Percentiles rank a stretch among this genome's conserved stretches.
Evolutionary conservation across 1,140 invertebrate species (phyloP).

Genomic region (Carposina sasakii): DNA sequence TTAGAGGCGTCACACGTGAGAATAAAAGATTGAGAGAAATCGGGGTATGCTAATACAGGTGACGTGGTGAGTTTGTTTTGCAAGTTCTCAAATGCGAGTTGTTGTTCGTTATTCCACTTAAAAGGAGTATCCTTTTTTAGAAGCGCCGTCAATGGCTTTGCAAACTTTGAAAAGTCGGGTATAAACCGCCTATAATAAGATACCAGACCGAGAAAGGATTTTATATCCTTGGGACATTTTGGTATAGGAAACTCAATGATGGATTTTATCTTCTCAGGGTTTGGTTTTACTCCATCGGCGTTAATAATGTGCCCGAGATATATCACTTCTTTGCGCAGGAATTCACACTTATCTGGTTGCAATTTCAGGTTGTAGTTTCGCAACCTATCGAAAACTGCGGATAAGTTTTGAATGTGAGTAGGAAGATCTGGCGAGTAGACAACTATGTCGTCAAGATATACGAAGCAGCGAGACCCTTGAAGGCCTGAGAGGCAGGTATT

Average conservation of each 20-base stretch:
- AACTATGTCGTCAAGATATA: background rate
- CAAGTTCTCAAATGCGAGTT: constrained; percentile 16
- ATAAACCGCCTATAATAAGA: background rate
- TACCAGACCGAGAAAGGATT: background rate
- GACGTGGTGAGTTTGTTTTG: constrained; percentile 11
- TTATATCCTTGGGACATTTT: background rate
- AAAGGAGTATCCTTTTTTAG: constrained; percentile 24
- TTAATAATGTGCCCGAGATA: background rate
- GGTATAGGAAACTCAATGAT: background rate
- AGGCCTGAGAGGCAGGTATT: background rate
- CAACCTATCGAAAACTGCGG: background rate
- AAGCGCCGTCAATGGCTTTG: constrained; percentile 6
- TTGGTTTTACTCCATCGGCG: background rate
- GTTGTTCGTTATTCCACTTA: constrained; percentile 14
- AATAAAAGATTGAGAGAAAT: constrained; percentile 42
- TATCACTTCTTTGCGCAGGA: background rate
- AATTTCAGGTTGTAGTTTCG: background rate
- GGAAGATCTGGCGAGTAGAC: background rate
- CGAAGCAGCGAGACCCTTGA: background rate
- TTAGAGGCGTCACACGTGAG: constrained; percentile 52
- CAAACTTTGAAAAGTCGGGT: background rate
- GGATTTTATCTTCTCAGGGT: background rate
- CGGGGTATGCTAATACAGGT: constrained; percentile 29
- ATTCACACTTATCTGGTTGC: background rate
- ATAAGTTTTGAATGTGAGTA: background rate